phyloP scores from a whole-genome alignment of 2,888 invertebrate species.

The Euphydryas editha region DNA sequence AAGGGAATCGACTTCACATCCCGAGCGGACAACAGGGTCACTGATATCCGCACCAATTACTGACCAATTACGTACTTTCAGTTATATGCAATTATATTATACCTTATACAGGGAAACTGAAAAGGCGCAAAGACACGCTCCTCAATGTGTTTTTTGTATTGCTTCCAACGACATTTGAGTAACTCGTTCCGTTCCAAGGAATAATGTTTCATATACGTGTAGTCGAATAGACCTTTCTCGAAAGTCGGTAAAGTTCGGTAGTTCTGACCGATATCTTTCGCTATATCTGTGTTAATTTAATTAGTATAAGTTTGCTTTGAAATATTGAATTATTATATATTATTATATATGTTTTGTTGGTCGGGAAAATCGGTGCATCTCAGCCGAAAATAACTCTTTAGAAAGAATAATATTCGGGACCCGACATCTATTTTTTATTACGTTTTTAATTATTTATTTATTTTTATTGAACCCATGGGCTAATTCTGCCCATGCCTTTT shows the following conservation, averaged over 20 bases:
- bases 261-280: conserved; percentile 49
- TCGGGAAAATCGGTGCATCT: no score
- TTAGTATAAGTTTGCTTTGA: background rate
- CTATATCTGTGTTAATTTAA: conserved; percentile 50
- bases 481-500: no score
- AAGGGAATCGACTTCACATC: no score
- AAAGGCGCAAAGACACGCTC: conserved; percentile 46
- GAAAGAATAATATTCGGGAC: no score
- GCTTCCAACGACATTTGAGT: conserved; percentile 46
- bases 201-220: conserved; percentile 52
- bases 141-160: conserved; percentile 47
- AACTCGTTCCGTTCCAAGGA: conserved; percentile 56
- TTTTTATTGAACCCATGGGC: no score
- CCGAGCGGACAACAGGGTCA: no score
- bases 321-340: background rate
- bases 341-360: no score
- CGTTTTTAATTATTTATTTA: no score
- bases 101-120: conserved; percentile 54
- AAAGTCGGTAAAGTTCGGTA: conserved; percentile 58
- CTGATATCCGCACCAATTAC: no score
- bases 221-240: conserved; percentile 57
- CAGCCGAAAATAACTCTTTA: no score
- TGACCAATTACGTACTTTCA: no score
- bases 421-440: no score
- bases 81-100: background rate